Evolutionary conservation across 2,113 vertebrate genomes (phyloP).

Genomic region (Dipodomys stephensi): DNA sequence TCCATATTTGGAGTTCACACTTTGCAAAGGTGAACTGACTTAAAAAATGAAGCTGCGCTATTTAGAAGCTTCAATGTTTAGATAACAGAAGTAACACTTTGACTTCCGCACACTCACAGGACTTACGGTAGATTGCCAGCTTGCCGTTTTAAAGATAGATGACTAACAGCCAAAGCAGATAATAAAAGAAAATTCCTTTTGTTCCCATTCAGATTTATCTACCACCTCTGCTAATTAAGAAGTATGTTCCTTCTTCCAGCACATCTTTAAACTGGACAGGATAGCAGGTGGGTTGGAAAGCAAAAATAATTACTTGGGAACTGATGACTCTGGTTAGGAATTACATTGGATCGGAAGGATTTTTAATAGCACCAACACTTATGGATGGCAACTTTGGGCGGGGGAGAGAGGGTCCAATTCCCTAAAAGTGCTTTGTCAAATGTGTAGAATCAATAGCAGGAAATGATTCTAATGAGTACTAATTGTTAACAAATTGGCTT

Average conservation of each 20-base stretch:
- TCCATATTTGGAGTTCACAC: constrained; percentile 82
- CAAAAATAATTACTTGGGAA: constrained; percentile 85
- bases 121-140: constrained; percentile 25
- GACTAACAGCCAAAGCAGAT: constrained; percentile 50
- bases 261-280: constrained; percentile 79
- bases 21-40: constrained; percentile 75
- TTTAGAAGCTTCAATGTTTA: constrained; percentile 65
- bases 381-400: constrained; percentile 55
- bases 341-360: constrained; percentile 76
- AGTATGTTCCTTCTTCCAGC: constrained; percentile 73
- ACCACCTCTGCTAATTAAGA: constrained; percentile 80
- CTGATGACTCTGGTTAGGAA: constrained; percentile 80
- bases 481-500: constrained; percentile 96
- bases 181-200: constrained; percentile 70
- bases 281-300: constrained; percentile 80
- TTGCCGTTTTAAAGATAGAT: constrained; percentile 16
- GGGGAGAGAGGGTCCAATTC: constrained; percentile 53
- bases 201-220: constrained; percentile 62
- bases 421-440: constrained; percentile 83
- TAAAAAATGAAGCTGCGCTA: constrained; percentile 73
- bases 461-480: constrained; percentile 92
- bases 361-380: constrained; percentile 80
- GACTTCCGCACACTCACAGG: constrained; percentile 68
- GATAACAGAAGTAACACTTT: constrained; percentile 62
- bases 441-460: constrained; percentile 85